These are phyloP conservation scores for Nothobranchius kuhntae DNA, from an alignment of 2,113 vertebrate species.

Conservation along the genomic window DNA sequence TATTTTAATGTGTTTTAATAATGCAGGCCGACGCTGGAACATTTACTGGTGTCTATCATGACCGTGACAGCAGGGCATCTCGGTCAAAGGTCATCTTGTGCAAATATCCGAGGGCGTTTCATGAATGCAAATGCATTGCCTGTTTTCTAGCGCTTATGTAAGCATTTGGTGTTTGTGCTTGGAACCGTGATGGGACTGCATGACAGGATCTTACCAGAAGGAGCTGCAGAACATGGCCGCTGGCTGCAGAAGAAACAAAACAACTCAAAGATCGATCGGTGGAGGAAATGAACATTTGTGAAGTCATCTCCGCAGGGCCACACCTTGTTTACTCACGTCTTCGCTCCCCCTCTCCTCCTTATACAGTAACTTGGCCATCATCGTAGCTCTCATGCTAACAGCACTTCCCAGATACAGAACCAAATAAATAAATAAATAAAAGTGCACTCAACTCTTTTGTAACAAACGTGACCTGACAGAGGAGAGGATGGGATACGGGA, in stretches of 20 bases:
- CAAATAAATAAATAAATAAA: conserved; percentile 16
- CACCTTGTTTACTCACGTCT: conserved; percentile 60
- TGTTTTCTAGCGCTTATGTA: conserved; percentile 39
- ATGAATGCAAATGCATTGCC: too few relatives aligned
- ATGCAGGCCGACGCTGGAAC: too few relatives aligned
- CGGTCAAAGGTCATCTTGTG: too few relatives aligned
- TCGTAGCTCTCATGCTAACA: conserved; percentile 43
- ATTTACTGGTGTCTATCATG: too few relatives aligned
- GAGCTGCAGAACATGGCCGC: conserved; percentile 11
- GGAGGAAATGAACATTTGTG: conserved; percentile 33
- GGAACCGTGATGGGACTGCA: not conserved
- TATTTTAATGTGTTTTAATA: too few relatives aligned
- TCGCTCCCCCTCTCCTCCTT: conserved; percentile 34
- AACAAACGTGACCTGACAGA: conserved; percentile 69
- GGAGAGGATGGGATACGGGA: conserved; percentile 55
- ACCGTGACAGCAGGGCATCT: too few relatives aligned
- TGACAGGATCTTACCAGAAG: conserved; percentile 20
- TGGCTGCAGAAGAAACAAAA: conserved; percentile 37
- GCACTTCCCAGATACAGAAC: conserved; percentile 27
- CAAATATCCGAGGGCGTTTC: too few relatives aligned
- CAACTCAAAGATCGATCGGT: conserved; percentile 40
- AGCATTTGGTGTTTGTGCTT: conserved; percentile 31
- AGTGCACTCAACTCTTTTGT: conserved; percentile 53
- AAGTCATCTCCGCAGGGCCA: conserved; percentile 32
- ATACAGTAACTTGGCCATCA: conserved; percentile 57